Evolutionary conservation across 2,888 invertebrate genomes (phyloP), one percentile per base, ranked within the genome.

Genomic region (Beris chalybata): DNA sequence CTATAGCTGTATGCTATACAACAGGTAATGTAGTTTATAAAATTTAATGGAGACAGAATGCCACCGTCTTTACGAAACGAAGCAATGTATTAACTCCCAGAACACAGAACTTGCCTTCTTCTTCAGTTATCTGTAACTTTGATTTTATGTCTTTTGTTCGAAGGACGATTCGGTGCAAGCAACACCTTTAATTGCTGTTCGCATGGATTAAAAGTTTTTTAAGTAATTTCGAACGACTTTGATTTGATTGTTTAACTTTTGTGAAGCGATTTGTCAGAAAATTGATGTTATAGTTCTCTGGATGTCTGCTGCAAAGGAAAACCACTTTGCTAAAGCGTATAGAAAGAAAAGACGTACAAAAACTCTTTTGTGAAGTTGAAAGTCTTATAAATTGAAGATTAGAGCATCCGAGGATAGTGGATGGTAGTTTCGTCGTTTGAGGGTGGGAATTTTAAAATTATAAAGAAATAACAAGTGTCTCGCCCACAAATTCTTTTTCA

Each of bases 161-260:
- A 22, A 15, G 7, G 38, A 38, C 38, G 38, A 3, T 38, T 38
- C 11, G 7, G 15, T 30, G 15, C 52, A 52, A 5, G 47, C 6
- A 61, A 52, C 50, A 61, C 61, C 61, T 61, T 61, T 52, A 61
- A 61, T 61, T 61, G 52, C 61, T 61, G 61, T 52, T 61, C 50
- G 32, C 52, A 50, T 32, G 61, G 50, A 61, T 61, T 61, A 61
- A 61, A 61, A 61, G 61, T 61, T 61, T 61, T 59, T 61, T 61
- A 52, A 50, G 61, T 50, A 5, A 61, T 50, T 61, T 52, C 61
- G 22, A 50, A 61, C 50, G 50, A 61, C 59, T 59, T 59, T 22
- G 38, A 7, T 38, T 38, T 61, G 52, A 61, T 61, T 61, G 61
- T 61, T 61, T 52, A 61, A 61, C 61, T 61, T 58, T 61, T 50